Percentiles rank a stretch among this genome's conserved stretches.
Evolutionary conservation across 2,797 vertebrate genomes (phyloP).

Genomic region (Helostoma temminkii): DNA sequence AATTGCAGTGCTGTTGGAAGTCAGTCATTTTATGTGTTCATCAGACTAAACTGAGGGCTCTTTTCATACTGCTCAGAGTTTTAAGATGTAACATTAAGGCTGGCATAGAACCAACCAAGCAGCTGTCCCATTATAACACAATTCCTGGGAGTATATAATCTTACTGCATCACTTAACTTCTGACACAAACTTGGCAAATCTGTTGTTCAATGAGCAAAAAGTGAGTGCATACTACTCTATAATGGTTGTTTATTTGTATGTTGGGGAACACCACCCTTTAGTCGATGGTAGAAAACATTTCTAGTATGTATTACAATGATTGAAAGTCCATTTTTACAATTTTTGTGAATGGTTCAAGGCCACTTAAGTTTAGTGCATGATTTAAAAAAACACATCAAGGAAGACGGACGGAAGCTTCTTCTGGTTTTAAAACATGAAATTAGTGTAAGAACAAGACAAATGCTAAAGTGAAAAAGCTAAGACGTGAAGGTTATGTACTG

Average conservation of each 20-base stretch:
- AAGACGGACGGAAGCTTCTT: conserved; percentile 73
- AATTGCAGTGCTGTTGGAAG: conserved; percentile 75
- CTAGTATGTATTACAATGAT: conserved; percentile 88
- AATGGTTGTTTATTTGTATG: conserved; percentile 87
- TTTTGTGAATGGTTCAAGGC: conserved; percentile 87
- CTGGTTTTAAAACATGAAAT: conserved; percentile 82
- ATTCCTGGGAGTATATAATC: conserved; percentile 78
- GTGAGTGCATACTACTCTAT: conserved; percentile 79
- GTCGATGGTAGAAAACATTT: conserved; percentile 89
- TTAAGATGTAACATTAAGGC: conserved; percentile 57
- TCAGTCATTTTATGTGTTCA: conserved; percentile 75
- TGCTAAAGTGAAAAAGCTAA: conserved; percentile 76
- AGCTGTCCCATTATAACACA: conserved; percentile 72
- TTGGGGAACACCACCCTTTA: conserved; percentile 85
- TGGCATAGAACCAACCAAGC: conserved; percentile 36
- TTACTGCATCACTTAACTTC: conserved; percentile 70
- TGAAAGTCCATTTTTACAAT: conserved; percentile 84
- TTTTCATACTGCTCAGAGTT: conserved; percentile 46
- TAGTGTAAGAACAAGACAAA: conserved; percentile 76
- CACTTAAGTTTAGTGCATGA: conserved; percentile 91
- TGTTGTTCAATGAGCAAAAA: conserved; percentile 77
- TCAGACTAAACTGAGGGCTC: conserved; percentile 62
- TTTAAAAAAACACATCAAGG: conserved; percentile 76
- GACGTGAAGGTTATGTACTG: conserved; percentile 74
- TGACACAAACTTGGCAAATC: conserved; percentile 75